A percentile compares a stretch with the other conserved stretches of the same genome.
Evolutionary conservation across 2,888 invertebrate genomes (phyloP).

Genomic region (Xanthia togata): DNA sequence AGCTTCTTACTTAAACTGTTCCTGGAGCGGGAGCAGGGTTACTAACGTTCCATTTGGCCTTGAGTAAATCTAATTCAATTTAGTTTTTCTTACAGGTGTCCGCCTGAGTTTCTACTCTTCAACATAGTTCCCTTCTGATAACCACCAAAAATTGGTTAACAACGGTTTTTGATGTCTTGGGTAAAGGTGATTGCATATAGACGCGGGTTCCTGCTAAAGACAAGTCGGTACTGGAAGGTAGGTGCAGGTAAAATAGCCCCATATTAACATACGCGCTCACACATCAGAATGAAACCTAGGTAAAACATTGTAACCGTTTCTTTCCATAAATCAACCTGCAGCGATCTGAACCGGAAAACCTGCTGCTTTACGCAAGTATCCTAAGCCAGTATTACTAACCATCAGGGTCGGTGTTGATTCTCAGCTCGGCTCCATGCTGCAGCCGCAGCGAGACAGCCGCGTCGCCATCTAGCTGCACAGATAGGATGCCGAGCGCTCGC

Average conservation of each 20-base stretch:
- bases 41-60: not conserved
- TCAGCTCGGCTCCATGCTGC: constrained; percentile 88
- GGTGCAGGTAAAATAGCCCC: not conserved
- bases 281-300: not conserved
- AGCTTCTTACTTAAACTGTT: not conserved
- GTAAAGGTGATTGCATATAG: not conserved
- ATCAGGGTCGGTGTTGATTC: constrained; percentile 83
- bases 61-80: not conserved
- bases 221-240: not conserved
- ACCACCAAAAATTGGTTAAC: not conserved
- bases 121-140: not conserved
- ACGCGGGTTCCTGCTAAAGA: too few species aligned
- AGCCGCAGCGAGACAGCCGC: constrained; percentile 93
- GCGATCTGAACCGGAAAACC: not conserved
- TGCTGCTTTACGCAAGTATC: not conserved
- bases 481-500: constrained; percentile 97
- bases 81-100: too few species aligned
- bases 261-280: not conserved
- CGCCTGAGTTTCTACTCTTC: not conserved
- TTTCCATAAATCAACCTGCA: not conserved
- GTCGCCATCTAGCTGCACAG: constrained; percentile 98
- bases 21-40: too few species aligned
- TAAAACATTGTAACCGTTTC: not conserved
- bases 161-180: not conserved
- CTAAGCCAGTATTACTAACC: constrained; percentile 66